phyloP scores from a whole-genome alignment of 1,140 invertebrate genomes.

The Halotydeus destructor region DNA sequence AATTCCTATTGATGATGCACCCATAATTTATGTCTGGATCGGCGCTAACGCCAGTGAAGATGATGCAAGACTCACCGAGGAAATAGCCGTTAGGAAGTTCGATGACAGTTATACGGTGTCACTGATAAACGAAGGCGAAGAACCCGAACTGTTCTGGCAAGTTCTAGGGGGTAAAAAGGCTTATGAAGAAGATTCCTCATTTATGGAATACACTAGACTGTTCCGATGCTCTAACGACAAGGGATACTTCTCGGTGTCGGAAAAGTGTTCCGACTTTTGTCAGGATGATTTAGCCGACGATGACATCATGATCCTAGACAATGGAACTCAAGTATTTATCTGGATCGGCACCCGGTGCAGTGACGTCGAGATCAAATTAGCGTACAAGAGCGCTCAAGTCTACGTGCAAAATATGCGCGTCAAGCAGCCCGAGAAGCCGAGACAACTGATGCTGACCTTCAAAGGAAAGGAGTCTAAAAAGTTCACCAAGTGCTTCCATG shows the following conservation, averaged over 20 bases:
- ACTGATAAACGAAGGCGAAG: constrained; percentile 84
- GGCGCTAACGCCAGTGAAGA: constrained; percentile 70
- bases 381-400: constrained; percentile 94
- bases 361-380: constrained; percentile 96
- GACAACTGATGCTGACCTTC: constrained; percentile 84
- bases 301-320: constrained; percentile 98
- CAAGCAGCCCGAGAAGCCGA: constrained; percentile 71
- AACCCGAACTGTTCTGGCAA: constrained; percentile 97
- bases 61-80: constrained; percentile 65
- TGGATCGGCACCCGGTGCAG: constrained; percentile 91
- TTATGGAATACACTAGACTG: constrained; percentile 77
- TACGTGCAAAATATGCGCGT: constrained; percentile 93
- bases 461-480: constrained; percentile 86
- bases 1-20: constrained; percentile 45
- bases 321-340: constrained; percentile 89
- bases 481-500: constrained; percentile 97
- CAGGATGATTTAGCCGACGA: constrained; percentile 99
- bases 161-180: constrained; percentile 74
- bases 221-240: constrained; percentile 99
- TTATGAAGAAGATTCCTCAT: constrained; percentile 73
- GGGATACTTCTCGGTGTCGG: constrained; percentile 94
- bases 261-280: constrained; percentile 99
- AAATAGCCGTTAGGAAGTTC: constrained; percentile 84
- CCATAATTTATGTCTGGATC: constrained; percentile 95
- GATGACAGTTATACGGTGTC: constrained; percentile 39